Base-by-base conservation (phyloP, 2,888 invertebrate genomes). In the Keiferia lycopersicella region DNA sequence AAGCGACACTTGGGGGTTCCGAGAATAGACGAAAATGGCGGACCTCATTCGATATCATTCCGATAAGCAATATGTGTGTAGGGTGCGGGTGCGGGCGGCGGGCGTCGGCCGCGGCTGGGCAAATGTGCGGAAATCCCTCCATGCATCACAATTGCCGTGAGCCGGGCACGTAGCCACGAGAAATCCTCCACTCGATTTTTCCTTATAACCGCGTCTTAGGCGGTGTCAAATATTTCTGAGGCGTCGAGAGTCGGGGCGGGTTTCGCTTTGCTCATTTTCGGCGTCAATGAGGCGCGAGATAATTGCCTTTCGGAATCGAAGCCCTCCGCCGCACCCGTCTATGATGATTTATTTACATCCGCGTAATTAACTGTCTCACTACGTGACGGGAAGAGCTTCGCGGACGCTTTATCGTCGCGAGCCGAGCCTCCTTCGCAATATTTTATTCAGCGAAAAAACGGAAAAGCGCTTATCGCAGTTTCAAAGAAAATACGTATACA, bases 291-390 rank as follows among this genome's bases (percentile, higher is more conserved):
- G 88, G 88, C 88, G 87, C 81, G 86, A 88, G 85, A 89, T 90
- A 91, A 90, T 89, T 90, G 88, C 86, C 84, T 88, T 85, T 88
- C 83, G 81, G 82, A 87, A 88, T 87, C 87, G 88, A 88, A 88
- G 81, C 86, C 83, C 83, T 84, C 83, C 81, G 79, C 84, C 84
- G 80, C 85, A 82, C 83, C 86, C 83, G 86, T 84, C 88, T 87
- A 84, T 88, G 89, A 91, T 91, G 91, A 91, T 91, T 91, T 91
- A 91, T 91, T 90, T 91, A 90, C 86, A 90, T 87, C 86, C 87
- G 86, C 86, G 88, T 91, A 91, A 91, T 91, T 90, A 91, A 90
- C 88, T 90, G 90, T 91, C 90, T 84, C 87, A 88, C 85, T 88
- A 88, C 89, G 90, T 90, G 90, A 91, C 89, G 88, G 88, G 85